Evolutionary conservation across 1,140 invertebrate genomes (phyloP).

Genomic region (Frieseomelitta varia): DNA sequence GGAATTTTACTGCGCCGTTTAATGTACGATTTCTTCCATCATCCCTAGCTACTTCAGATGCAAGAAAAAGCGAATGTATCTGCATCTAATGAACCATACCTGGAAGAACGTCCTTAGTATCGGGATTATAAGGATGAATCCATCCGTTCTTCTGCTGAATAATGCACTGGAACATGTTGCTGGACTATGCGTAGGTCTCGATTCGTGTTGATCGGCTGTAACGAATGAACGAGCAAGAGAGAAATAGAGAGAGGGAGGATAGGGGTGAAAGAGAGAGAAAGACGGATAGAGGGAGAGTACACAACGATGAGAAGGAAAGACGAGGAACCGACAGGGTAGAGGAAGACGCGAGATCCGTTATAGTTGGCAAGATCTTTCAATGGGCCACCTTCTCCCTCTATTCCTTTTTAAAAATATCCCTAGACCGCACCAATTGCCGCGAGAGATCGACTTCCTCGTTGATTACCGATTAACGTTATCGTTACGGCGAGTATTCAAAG

Average conservation of each 20-base stretch:
- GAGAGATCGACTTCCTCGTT: neutral
- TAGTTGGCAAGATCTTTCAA: slow-evolving; percentile 36
- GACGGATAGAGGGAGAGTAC: slow-evolving; percentile 1
- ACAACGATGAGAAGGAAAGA: neutral
- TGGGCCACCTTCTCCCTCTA: slow-evolving; percentile 27
- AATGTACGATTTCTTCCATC: neutral
- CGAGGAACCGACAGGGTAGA: neutral
- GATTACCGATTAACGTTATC: slow-evolving; percentile 29
- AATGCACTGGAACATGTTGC: slow-evolving; percentile 90
- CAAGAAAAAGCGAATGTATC: neutral
- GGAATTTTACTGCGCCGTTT: neutral
- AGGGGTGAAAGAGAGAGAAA: neutral
- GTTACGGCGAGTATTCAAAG: neutral
- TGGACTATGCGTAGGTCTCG: slow-evolving; percentile 18
- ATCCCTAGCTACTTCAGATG: neutral
- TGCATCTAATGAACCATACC: slow-evolving; percentile 80
- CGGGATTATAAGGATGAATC: slow-evolving; percentile 87
- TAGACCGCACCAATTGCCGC: neutral
- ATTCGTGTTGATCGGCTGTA: slow-evolving; percentile 33
- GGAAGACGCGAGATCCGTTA: slow-evolving; percentile 31
- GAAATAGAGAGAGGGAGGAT: neutral
- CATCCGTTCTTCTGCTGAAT: slow-evolving; percentile 90
- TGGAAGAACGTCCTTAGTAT: slow-evolving; percentile 90
- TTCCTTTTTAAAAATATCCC: slow-evolving; percentile 16
- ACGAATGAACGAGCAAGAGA: slow-evolving; percentile 9